Evolutionary conservation across 2,113 vertebrate genomes (phyloP), one percentile per base, ranked within the genome.

Genomic region (Brevimyrus niger): DNA sequence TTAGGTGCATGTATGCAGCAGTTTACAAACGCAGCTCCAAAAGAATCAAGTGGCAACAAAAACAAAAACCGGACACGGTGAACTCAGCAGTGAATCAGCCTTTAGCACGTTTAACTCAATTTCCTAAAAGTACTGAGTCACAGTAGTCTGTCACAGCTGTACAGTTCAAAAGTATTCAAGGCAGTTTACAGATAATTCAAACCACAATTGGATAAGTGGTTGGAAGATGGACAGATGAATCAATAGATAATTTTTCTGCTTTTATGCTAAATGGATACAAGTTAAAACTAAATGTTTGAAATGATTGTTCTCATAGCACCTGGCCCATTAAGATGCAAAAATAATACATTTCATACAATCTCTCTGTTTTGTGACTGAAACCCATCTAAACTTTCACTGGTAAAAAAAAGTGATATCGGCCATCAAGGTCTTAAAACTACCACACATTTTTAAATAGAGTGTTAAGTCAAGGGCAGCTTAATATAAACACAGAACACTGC

Each of bases 21-120:
- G 83, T 65, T 50, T 88, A 86, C 76, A 86, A 90, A 90, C 15
- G 55, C 90, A 86, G 87, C 76, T 44, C 76, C 38, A 42, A 42
- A 84, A 84, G 11, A 61, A n/a, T n/a, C 21, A 61, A 61, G 55
- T n/a, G 23, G 21, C 82, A 44, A 84, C 47, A 47, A 21, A 83
- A 44, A 84, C 47, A 47, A 21, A 83, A 69, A 27, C 61, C 10
- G 27, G 61, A 31, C 3, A 31, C 61, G 3, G 10, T 31, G 31
- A 69, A 69, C 61, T 69, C 61, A 31, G 69, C 13, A 38, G 35
- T 35, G 15, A 76, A 38, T 76, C 4, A 0, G 69, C 19, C 31
- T 42, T 80, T 17, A 80, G 73, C 73, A 80, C 5, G 2, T 42
- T 80, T 42, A 80, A 80, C 73, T 42, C 73, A 42, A 80, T 42